Conservation (phyloP, 2,797 vertebrate genomes). For the Periophthalmus magnuspinnatus region DNA sequence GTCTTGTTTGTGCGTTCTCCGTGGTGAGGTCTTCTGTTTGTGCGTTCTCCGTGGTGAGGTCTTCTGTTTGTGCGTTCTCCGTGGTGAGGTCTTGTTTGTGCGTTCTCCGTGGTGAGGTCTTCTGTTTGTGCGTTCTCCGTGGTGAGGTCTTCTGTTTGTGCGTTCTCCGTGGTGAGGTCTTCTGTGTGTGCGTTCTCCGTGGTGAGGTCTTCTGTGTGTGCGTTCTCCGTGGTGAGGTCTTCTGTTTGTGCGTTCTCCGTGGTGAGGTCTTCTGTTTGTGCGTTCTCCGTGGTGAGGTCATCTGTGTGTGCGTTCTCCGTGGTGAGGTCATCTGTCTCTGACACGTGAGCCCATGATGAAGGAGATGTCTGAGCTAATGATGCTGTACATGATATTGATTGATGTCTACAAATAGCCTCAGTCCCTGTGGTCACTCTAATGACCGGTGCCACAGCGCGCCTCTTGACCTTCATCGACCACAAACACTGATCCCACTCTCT, state of each 20-base stretch:
- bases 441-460: not conserved
- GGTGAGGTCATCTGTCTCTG: not conserved
- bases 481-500: not conserved
- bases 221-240: too few relatives aligned
- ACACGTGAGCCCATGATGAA: constrained; percentile 2
- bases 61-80: too few relatives aligned
- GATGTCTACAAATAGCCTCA: constrained; percentile 13
- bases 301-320: too few relatives aligned
- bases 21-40: not conserved
- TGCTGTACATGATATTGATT: constrained; percentile 11
- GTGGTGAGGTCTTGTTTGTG: too few relatives aligned
- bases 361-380: constrained; percentile 8
- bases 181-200: too few relatives aligned
- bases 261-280: not conserved
- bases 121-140: too few relatives aligned
- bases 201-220: not conserved
- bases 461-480: constrained; percentile 7
- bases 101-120: too few relatives aligned
- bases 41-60: too few relatives aligned
- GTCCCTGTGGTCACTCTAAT: constrained; percentile 11
- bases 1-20: too few relatives aligned
- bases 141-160: not conserved
- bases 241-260: too few relatives aligned
- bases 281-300: too few relatives aligned
- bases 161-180: too few relatives aligned